phyloP scores from a whole-genome alignment of 2,888 invertebrate genomes.

The Hemistola chrysoprasaria region DNA sequence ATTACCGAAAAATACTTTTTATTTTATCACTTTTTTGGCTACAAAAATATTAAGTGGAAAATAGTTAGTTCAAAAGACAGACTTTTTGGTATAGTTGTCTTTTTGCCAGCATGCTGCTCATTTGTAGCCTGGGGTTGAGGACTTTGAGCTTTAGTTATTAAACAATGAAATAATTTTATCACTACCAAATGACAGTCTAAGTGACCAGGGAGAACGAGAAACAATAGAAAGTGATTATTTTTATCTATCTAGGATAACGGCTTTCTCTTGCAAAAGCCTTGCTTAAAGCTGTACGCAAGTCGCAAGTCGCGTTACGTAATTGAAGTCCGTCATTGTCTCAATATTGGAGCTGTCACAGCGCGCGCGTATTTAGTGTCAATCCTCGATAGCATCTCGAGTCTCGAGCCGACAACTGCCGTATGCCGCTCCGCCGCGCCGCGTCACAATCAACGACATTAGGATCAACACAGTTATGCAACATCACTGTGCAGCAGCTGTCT shows the following conservation, averaged over 20 bases:
- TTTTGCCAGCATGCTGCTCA: too few relatives aligned
- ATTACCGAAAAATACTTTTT: too few relatives aligned
- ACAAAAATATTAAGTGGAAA: too few relatives aligned
- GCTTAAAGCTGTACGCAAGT: constrained; percentile 59
- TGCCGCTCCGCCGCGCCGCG: constrained; percentile 35
- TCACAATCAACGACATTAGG: constrained; percentile 68
- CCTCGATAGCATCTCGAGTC: constrained; percentile 74
- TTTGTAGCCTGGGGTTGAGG: too few relatives aligned
- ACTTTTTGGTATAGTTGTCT: too few relatives aligned
- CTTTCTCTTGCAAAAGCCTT: constrained; percentile 45
- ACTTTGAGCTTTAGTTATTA: too few relatives aligned
- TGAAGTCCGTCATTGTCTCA: constrained; percentile 74
- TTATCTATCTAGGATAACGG: constrained; percentile 36
- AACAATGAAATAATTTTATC: not conserved
- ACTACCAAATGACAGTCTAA: constrained; percentile 1
- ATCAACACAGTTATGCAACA: constrained; percentile 64
- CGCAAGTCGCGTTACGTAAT: constrained; percentile 70
- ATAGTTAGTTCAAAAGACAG: too few relatives aligned
- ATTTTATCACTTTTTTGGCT: too few relatives aligned
- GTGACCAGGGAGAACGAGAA: constrained; percentile 9
- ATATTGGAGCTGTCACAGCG: constrained; percentile 75
- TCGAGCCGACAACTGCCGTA: constrained; percentile 43
- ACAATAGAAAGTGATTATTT: constrained; percentile 26
- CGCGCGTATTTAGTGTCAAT: constrained; percentile 79
- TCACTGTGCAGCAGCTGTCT: constrained; percentile 10